phyloP scores from a whole-genome alignment of 2,113 vertebrate species.

The Podarcis cretensis region DNA sequence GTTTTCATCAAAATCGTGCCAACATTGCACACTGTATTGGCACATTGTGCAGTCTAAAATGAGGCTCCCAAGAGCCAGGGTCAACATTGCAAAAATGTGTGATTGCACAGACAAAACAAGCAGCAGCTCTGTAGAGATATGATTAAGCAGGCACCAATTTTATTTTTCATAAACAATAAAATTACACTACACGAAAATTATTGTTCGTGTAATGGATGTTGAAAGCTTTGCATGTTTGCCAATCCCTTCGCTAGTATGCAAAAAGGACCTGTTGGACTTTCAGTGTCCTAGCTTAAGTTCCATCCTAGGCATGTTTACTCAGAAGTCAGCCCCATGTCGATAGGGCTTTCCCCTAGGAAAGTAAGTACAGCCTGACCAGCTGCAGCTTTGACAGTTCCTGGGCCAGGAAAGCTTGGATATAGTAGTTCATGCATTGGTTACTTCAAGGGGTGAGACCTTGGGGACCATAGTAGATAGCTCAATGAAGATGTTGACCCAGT shows the following conservation, averaged over 20 bases:
- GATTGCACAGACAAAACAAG: constrained; percentile 6
- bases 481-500: too few relatives aligned
- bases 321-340: too few relatives aligned
- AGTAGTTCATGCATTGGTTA: too few relatives aligned
- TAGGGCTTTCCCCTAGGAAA: too few relatives aligned
- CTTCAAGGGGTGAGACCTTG: too few relatives aligned
- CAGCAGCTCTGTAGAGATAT: not conserved
- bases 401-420: too few relatives aligned
- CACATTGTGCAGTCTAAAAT: not conserved
- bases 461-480: too few relatives aligned
- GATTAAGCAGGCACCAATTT: not conserved
- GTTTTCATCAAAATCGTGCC: constrained; percentile 5
- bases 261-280: not conserved
- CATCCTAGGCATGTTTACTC: too few relatives aligned
- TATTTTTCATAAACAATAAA: not conserved
- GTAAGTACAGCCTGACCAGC: too few relatives aligned
- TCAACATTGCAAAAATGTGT: not conserved
- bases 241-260: not conserved
- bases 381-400: too few relatives aligned
- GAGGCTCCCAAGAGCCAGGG: not conserved
- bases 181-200: not conserved
- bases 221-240: not conserved
- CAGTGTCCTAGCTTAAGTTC: not conserved
- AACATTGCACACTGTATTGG: not conserved
- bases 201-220: not conserved